Evolutionary conservation across 2,797 vertebrate genomes (phyloP).

Genomic region (Phaenicophaeus curvirostris): DNA sequence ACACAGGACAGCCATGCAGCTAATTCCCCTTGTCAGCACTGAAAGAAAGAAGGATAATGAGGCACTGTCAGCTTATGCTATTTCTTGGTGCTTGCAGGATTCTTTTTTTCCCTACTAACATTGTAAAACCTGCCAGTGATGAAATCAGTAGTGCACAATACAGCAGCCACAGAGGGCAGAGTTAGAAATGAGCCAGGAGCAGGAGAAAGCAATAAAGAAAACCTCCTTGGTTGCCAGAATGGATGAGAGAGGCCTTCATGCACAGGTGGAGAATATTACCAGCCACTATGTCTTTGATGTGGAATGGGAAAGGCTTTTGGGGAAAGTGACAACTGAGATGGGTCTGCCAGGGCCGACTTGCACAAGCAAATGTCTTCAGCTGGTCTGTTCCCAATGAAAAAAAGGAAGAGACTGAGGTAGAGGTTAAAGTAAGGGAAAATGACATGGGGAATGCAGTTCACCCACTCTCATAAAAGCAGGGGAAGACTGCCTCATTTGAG

Average conservation of each 20-base stretch:
- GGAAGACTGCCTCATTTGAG: not conserved
- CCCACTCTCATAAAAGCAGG: not conserved
- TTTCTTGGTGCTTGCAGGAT: not conserved
- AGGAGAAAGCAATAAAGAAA: constrained; percentile 21
- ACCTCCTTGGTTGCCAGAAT: not conserved
- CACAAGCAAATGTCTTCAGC: not conserved
- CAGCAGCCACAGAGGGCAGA: not conserved
- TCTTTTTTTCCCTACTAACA: not conserved
- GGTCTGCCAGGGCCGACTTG: not conserved
- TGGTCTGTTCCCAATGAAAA: not conserved
- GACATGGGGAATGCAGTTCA: not conserved
- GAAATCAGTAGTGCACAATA: not conserved
- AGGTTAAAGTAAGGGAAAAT: not conserved
- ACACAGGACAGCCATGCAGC: not conserved
- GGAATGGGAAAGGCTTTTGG: constrained; percentile 23
- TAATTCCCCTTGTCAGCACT: not conserved
- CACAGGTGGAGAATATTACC: not conserved
- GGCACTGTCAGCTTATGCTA: not conserved
- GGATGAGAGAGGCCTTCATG: constrained; percentile 7
- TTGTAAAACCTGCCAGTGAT: not conserved
- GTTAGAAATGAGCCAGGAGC: not conserved
- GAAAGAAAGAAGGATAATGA: not conserved
- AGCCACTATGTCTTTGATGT: constrained; percentile 29
- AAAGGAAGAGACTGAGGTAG: not conserved
- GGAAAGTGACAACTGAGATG: constrained; percentile 2